Percentiles rank a stretch among this genome's conserved stretches.
These are phyloP conservation scores for Phodopus roborovskii DNA, from an alignment of 2,113 vertebrate species.

Conservation along the genomic window DNA sequence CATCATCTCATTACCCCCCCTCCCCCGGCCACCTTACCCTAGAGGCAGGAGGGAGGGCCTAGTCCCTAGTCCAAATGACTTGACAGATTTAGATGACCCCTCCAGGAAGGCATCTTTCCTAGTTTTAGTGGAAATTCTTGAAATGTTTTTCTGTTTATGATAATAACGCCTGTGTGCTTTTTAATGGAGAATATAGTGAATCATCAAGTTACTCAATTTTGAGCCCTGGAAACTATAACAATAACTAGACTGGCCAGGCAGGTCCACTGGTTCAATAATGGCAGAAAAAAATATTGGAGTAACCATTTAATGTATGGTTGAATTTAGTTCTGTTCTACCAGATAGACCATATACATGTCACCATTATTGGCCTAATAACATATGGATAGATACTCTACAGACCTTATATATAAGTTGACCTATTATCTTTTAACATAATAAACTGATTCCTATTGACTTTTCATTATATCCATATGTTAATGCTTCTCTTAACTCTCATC, in stretches of 20 bases:
- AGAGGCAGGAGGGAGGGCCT: no score
- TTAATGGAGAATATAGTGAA: no score
- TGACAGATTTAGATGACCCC: no score
- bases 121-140: not conserved
- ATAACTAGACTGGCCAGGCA: not conserved
- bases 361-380: not conserved
- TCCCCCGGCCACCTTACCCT: no score
- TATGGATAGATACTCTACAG: not conserved
- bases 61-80: no score
- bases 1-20: no score
- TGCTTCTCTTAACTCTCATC: not conserved
- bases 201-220: not conserved
- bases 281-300: not conserved
- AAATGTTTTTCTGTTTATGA: not conserved
- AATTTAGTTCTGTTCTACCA: not conserved
- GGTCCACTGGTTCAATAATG: not conserved
- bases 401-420: not conserved
- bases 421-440: not conserved
- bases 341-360: not conserved
- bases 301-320: not conserved
- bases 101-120: not conserved
- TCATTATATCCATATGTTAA: not conserved
- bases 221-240: no score
- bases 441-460: not conserved
- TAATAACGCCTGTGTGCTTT: not conserved